phyloP scores from a whole-genome alignment of 2,888 invertebrate species.

The Torymus tubicola region DNA sequence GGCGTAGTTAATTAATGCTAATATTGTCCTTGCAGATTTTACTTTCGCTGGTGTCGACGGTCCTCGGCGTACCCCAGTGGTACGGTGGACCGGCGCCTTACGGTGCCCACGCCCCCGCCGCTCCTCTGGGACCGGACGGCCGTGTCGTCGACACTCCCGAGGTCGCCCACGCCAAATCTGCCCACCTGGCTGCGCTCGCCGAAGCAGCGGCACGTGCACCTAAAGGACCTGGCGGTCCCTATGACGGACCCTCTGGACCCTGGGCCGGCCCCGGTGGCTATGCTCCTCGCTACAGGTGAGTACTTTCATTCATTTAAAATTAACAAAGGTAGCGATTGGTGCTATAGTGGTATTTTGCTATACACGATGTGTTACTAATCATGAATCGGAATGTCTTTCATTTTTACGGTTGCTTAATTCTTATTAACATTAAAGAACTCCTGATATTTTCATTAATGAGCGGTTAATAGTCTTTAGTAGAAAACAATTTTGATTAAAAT shows the following conservation, averaged over 20 bases:
- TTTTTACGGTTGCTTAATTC: no score
- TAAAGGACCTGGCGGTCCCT: slow-evolving; percentile 61
- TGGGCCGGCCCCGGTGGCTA: slow-evolving; percentile 65
- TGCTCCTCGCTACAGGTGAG: slow-evolving; percentile 65
- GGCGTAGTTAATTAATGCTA: no score
- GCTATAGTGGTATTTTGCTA: no score
- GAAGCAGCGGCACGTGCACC: slow-evolving; percentile 73
- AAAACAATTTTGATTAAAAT: no score
- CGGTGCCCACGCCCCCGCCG: slow-evolving; percentile 63
- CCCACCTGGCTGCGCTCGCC: slow-evolving; percentile 71
- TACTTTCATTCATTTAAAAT: background rate
- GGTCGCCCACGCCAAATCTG: slow-evolving; percentile 71
- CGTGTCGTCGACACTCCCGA: slow-evolving; percentile 74
- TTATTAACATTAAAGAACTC: no score
- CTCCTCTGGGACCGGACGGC: slow-evolving; percentile 71
- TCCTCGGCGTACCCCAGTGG: slow-evolving; percentile 68
- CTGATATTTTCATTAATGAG: no score
- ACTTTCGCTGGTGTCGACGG: slow-evolving; percentile 61
- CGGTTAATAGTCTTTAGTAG: no score
- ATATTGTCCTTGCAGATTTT: slow-evolving; percentile 61
- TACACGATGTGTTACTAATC: no score
- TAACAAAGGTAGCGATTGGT: no score
- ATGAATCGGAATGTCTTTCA: no score
- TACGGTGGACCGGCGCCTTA: slow-evolving; percentile 64
- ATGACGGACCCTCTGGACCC: slow-evolving; percentile 59